Evolutionary conservation across 2,888 invertebrate genomes (phyloP), one percentile per base, ranked within the genome.

Genomic region (Crossocerus cetratus): DNA sequence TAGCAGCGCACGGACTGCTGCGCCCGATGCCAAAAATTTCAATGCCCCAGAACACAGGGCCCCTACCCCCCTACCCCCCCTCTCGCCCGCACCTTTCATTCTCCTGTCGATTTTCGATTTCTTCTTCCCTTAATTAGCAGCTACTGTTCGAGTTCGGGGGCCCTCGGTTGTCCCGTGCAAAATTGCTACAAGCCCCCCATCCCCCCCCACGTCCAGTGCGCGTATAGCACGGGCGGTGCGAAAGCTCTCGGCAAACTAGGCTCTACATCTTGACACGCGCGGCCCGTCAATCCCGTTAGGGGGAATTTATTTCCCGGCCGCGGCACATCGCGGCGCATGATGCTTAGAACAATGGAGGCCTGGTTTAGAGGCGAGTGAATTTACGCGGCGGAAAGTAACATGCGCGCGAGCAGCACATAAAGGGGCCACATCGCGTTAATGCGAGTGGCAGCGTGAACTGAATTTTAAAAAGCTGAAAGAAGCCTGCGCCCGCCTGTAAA

Each of bases 261-360:
- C 23, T 53, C 55, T 63, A 42, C 43, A 18, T 32, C n/a, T 71
- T 42, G 49, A 44, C 44, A 21, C 21, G 32, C 49, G 16, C 49
- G 13, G 14, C 49, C n/a, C 49, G 49, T 49, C 49, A 16, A 49
- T 16, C 16, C 49, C 11, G 32, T 11, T 5, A 32, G 8, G 32
- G 32, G 16, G 49, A 49, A 77, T 74, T 80, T 65, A 60, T 64
- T 61, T 66, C 61, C 55, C 42, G 58, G 32, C 44, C 44, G 32
- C 59, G n/a, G n/a, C 59, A 69, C 72, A 69, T 72, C 62, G 61
- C 49, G 56, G 59, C 43, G 56, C 32, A 8, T 54, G 62, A 66
- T 63, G 62, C 58, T 73, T 60, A 23, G 69, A 76, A 79, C 78
- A 79, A 76, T 76, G 65, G 64, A 60, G 44, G 53, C 23, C 14